These are phyloP conservation scores for Poeciliopsis prolifica DNA, from an alignment of 2,113 vertebrate species.

Conservation along the genomic window DNA sequence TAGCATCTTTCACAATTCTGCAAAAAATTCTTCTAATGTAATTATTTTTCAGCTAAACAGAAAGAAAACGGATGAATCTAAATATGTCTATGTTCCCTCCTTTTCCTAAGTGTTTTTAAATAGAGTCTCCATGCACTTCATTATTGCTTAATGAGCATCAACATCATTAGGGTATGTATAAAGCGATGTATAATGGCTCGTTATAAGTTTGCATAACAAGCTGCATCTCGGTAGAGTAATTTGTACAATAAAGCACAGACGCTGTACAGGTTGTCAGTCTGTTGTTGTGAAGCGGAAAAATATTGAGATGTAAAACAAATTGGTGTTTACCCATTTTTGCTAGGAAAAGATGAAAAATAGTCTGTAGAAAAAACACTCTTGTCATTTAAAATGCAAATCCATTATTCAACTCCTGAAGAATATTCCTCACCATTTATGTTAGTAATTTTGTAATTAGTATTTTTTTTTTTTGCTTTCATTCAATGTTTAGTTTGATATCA, in stretches of 20 bases:
- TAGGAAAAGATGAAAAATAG: neutral
- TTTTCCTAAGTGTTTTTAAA: neutral
- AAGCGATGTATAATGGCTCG: neutral
- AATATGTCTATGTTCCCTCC: neutral
- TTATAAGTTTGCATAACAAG: neutral
- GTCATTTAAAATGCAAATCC: too few relatives aligned
- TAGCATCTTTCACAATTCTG: neutral
- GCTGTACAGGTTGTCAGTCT: neutral
- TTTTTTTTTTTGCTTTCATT: too few relatives aligned
- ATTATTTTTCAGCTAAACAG: neutral
- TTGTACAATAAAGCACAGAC: neutral
- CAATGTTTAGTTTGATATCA: neutral
- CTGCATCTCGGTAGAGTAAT: neutral
- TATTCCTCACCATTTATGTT: too few relatives aligned
- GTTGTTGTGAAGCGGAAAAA: neutral
- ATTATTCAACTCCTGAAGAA: too few relatives aligned
- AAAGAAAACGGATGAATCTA: neutral
- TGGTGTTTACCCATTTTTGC: neutral
- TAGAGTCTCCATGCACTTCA: neutral
- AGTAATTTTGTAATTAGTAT: too few relatives aligned
- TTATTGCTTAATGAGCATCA: neutral
- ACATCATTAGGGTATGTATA: neutral
- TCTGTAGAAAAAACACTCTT: neutral
- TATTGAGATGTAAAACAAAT: neutral
- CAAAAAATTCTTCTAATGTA: neutral